These are phyloP conservation scores for Psammodynastes pulverulentus DNA, from an alignment of 2,113 vertebrate species.

Conservation along the genomic window DNA sequence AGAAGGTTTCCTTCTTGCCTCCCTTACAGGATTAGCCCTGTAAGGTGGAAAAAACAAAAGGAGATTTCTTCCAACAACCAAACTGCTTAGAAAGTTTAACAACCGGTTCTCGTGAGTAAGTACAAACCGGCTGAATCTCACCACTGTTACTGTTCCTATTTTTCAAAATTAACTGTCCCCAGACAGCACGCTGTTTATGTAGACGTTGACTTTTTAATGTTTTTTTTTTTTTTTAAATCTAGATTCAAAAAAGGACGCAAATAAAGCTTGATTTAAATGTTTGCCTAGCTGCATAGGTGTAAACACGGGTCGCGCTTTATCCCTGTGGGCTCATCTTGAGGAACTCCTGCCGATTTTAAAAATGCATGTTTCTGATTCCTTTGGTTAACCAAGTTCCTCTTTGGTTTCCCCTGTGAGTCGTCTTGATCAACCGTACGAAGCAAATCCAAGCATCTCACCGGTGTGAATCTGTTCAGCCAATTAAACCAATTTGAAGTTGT, in stretches of 20 bases:
- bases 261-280: neutral
- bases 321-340: neutral
- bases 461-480: slow-evolving; percentile 66
- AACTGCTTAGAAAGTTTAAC: too few relatives aligned
- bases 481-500: slow-evolving; percentile 65
- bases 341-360: slow-evolving; percentile 45
- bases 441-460: slow-evolving; percentile 56
- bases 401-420: slow-evolving; percentile 16
- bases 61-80: too few relatives aligned
- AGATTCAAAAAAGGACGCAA: neutral
- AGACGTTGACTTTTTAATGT: too few relatives aligned
- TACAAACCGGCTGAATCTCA: too few relatives aligned
- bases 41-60: too few relatives aligned
- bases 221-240: too few relatives aligned
- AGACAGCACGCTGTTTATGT: too few relatives aligned
- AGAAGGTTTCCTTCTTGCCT: too few relatives aligned
- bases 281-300: neutral
- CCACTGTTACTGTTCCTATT: too few relatives aligned
- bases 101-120: too few relatives aligned
- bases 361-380: slow-evolving; percentile 63
- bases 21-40: too few relatives aligned
- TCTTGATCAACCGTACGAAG: slow-evolving; percentile 54
- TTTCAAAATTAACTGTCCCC: too few relatives aligned
- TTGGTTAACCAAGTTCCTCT: slow-evolving; percentile 50
- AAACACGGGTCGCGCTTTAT: neutral